These are phyloP conservation scores for Sinohyriopsis cumingii DNA, from an alignment of 2,888 invertebrate genomes.

Conservation along the genomic window DNA sequence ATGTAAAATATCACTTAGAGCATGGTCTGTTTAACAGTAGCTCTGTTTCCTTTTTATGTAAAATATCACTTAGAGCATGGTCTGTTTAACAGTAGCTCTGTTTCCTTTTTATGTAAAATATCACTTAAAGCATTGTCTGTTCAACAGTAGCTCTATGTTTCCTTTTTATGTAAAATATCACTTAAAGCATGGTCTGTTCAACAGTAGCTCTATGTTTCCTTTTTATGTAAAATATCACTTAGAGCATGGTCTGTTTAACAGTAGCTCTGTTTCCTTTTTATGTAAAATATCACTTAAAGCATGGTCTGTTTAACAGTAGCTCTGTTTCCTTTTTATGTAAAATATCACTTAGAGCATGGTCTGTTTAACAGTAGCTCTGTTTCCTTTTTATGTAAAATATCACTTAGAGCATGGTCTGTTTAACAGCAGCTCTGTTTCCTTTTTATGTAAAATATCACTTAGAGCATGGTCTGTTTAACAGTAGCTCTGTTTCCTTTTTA, in stretches of 20 bases:
- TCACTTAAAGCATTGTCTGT: background rate
- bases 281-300: background rate
- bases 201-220: background rate
- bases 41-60: background rate
- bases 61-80: background rate
- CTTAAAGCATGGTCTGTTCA: no score
- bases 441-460: background rate
- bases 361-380: no score
- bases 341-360: background rate
- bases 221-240: background rate
- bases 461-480: no score
- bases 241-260: no score
- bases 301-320: no score
- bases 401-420: no score
- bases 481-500: background rate
- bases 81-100: no score
- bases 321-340: background rate
- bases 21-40: no score
- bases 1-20: background rate
- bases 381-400: conserved; percentile 1
- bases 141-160: background rate
- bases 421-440: background rate
- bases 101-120: background rate
- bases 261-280: background rate
- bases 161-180: background rate